Base-by-base conservation (phyloP, 2,113 vertebrate species). In the Stomatorhinus ivindoensis region DNA sequence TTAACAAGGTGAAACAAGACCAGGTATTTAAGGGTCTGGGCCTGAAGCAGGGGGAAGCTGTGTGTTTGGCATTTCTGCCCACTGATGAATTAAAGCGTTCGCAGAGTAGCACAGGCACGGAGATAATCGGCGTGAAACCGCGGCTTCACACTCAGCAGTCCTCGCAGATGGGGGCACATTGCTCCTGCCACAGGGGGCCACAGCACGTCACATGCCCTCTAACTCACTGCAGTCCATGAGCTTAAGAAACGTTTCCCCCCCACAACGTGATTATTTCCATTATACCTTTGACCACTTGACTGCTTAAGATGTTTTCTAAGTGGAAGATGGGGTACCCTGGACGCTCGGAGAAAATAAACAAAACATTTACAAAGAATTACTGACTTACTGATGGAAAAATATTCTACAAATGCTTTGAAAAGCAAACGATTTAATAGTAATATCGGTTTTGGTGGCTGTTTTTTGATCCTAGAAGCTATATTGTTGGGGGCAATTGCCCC, bases 1-100 rank as follows among this genome's bases (percentile, higher is more conserved):
- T 94, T 93, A 92, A 93, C 93, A 93, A 91, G 91, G 92, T 92
- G 93, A 94, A 93, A 93, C 92, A 95, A 93, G 92, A 91, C 87
- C 90, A 92, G 91, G 91, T 89, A 89, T 93, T 93, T 93, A 85
- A 92, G 89, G 90, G 92, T 93, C 92, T 94, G 92, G 94, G 92
- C 94, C 94, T 94, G 92, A 94, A 92, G 90, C 91, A 89, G 87
- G 35, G 31, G 91, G 69, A 90, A 65, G 90, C 93, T 90, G 48
- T 90, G 90, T 91, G 92, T 89, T 89, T 92, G 86, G 92, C 90
- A 89, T 91, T 88, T 69, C 44, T 51, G 89, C 89, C 87, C 84
- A 90, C 91, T 94, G 92, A 95, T 94, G 94, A 94, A 95, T 93
- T 91, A 90, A 92, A 89, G 91, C 87, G 88, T 55, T 44, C n/a